Conservation (phyloP, 2,888 invertebrate species). For the Caenorhabditis doughertyi region DNA sequence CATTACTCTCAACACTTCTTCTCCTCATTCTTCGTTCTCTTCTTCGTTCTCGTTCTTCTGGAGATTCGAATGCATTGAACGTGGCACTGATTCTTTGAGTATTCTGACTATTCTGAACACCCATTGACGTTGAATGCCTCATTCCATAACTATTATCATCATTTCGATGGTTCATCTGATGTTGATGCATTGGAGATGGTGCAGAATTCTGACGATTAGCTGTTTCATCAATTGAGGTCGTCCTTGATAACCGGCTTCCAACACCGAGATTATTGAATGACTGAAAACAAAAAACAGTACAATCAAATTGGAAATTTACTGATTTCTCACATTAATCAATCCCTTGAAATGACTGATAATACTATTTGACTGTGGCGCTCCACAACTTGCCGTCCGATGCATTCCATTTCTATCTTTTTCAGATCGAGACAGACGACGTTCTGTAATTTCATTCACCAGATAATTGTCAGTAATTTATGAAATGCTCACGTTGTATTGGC, state of each 20-base stretch:
- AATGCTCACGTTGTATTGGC: conserved; percentile 56
- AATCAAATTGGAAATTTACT: conserved; percentile 10
- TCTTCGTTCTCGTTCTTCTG: conserved; percentile 71
- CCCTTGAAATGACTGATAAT: conserved; percentile 80
- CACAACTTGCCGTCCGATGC: conserved; percentile 73
- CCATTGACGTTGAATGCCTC: conserved; percentile 66
- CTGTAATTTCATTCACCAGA: conserved; percentile 29
- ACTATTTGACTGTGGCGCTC: conserved; percentile 70
- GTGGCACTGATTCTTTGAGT: conserved; percentile 64
- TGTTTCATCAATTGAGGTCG: conserved; percentile 72
- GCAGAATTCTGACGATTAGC: conserved; percentile 53
- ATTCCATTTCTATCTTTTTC: conserved; percentile 69
- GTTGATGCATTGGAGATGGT: conserved; percentile 24
- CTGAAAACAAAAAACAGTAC: conserved; percentile 53
- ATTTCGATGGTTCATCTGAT: conserved; percentile 18
- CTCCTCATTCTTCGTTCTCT: conserved; percentile 71
- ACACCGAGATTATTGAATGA: conserved; percentile 76
- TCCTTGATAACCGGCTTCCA: conserved; percentile 71
- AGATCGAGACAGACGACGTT: conserved; percentile 66
- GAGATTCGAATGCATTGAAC: conserved; percentile 60
- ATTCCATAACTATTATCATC: conserved; percentile 56
- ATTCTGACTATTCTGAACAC: conserved; percentile 45
- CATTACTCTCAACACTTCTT: conserved; percentile 72
- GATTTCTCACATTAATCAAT: conserved; percentile 78
- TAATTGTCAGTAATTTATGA: not conserved